A percentile compares a stretch with the other conserved stretches of the same genome.
Evolutionary conservation across 2,888 invertebrate species (phyloP).

Genomic region (Unio delphinus): DNA sequence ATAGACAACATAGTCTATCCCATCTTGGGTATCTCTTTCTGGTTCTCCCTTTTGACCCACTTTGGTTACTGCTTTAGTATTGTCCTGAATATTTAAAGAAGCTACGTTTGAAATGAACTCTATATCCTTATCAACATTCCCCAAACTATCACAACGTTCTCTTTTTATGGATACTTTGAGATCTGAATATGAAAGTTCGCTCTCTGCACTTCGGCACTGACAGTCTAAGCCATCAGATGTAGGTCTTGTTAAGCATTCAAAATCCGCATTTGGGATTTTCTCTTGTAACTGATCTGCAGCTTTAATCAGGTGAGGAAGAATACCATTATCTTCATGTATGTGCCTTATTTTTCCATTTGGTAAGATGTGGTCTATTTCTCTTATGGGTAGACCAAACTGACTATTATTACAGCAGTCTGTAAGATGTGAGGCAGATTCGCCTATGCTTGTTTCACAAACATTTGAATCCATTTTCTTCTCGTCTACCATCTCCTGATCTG

Average conservation of each 20-base stretch:
- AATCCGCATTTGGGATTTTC: too few species aligned
- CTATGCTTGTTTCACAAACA: background rate
- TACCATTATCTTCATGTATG: slow-evolving; percentile 44
- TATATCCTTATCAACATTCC: slow-evolving; percentile 2
- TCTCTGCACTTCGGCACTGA: too few species aligned
- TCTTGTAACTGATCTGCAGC: slow-evolving; percentile 4
- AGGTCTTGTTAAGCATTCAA: too few species aligned
- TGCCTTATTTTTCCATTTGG: slow-evolving; percentile 45
- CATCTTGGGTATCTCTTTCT: slow-evolving; percentile 36
- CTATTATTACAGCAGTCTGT: slow-evolving; percentile 4
- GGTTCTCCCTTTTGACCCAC: background rate
- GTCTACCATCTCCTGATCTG: background rate
- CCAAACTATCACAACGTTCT: too few species aligned
- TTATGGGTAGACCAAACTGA: background rate
- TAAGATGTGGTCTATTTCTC: slow-evolving; percentile 11
- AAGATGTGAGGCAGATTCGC: slow-evolving; percentile 1
- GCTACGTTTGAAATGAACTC: slow-evolving; percentile 14
- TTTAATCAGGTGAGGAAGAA: slow-evolving; percentile 28
- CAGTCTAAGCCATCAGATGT: too few species aligned
- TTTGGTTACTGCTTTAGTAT: background rate
- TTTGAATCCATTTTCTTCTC: slow-evolving; percentile 1
- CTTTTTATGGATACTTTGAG: too few species aligned
- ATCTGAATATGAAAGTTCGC: too few species aligned
- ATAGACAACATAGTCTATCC: slow-evolving; percentile 76
- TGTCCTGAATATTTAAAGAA: slow-evolving; percentile 5